Percentiles rank a stretch among this genome's conserved stretches.
Conservation (phyloP, 2,797 vertebrate genomes). For the Graptemys geographica region DNA sequence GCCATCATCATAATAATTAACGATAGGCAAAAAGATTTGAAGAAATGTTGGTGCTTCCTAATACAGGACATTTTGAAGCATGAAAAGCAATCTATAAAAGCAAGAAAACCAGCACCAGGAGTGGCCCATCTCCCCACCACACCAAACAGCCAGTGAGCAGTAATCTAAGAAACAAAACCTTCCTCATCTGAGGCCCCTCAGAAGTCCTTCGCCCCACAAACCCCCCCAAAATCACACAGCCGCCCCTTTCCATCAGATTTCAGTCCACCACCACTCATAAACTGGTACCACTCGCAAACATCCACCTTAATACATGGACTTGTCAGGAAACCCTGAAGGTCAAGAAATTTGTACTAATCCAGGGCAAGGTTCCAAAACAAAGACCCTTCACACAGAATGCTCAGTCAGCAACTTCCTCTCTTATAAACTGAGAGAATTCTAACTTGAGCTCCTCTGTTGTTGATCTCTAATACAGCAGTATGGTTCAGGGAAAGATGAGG, state of each 20-base stretch:
- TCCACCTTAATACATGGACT: background rate
- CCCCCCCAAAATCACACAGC: background rate
- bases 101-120: background rate
- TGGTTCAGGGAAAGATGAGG: background rate
- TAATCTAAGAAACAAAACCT: rapidly evolving
- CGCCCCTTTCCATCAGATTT: background rate
- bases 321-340: background rate
- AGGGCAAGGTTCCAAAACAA: background rate
- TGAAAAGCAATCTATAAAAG: background rate
- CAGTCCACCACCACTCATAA: background rate
- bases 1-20: background rate
- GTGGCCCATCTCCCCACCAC: background rate
- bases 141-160: background rate
- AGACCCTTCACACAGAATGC: background rate
- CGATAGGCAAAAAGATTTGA: background rate
- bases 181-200: background rate
- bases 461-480: background rate
- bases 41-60: background rate
- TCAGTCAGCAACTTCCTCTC: background rate
- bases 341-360: background rate
- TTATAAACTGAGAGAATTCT: background rate
- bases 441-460: background rate
- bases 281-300: rapidly evolving
- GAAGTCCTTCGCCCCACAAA: background rate
- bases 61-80: background rate